A percentile compares a stretch with the other conserved stretches of the same genome.
phyloP scores from a whole-genome alignment of 2,113 vertebrate genomes.

The Lanius collurio region DNA sequence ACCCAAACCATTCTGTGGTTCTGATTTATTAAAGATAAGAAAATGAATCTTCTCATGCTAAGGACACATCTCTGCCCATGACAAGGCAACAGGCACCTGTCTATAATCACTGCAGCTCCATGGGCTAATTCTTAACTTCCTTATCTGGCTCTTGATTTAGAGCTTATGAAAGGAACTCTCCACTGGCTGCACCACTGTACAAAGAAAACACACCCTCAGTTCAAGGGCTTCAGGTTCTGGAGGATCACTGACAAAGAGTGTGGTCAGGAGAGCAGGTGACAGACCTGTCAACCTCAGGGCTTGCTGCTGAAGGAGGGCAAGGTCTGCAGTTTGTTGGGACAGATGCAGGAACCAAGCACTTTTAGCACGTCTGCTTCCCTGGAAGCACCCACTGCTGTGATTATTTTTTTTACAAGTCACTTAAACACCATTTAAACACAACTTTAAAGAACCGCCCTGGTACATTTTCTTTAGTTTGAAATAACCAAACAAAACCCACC shows the following conservation, averaged over 20 bases:
- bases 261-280: not conserved
- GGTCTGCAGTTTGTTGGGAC: not conserved
- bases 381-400: not conserved
- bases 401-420: not conserved
- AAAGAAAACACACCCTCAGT: rapidly evolving
- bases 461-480: not conserved
- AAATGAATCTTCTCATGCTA: not conserved
- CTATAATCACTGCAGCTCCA: not conserved
- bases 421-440: not conserved
- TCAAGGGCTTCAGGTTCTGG: not conserved
- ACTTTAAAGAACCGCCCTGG: not conserved
- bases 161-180: not conserved
- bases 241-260: not conserved
- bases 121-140: not conserved
- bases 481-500: not conserved
- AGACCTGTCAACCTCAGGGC: not conserved
- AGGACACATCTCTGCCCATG: not conserved
- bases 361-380: not conserved
- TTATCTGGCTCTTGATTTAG: not conserved
- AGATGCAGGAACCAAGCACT: not conserved
- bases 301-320: not conserved
- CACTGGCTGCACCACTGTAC: not conserved
- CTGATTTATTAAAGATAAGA: not conserved
- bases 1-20: not conserved
- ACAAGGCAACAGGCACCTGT: not conserved